Evolutionary conservation across 2,797 vertebrate species (phyloP).

Genomic region (Platyrinchus mystaceus): DNA sequence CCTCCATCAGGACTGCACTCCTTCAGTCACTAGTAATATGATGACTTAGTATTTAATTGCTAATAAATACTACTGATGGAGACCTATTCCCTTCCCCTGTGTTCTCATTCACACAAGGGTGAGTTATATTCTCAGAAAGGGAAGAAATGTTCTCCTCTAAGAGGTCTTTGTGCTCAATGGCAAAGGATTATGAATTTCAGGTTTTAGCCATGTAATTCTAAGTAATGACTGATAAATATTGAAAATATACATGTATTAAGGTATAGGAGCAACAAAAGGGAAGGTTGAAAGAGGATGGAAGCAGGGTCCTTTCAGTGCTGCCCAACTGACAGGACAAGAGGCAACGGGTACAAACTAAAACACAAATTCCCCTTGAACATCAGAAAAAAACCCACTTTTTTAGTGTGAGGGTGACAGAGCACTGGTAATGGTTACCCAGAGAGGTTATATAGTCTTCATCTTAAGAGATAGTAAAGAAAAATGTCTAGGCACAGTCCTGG

Average conservation of each 20-base stretch:
- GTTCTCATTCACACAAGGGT: not conserved
- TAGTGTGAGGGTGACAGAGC: not conserved
- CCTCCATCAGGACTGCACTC: not conserved
- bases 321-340: not conserved
- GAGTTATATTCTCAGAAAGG: not conserved
- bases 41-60: not conserved
- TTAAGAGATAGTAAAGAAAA: not conserved
- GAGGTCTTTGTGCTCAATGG: not conserved
- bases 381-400: not conserved
- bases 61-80: not conserved
- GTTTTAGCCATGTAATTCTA: not conserved
- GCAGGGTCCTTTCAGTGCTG: not conserved
- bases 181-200: not conserved
- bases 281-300: not conserved
- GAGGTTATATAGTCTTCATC: not conserved
- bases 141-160: not conserved
- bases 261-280: not conserved
- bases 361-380: not conserved
- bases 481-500: rapidly evolving
- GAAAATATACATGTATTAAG: not conserved
- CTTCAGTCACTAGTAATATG: not conserved
- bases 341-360: not conserved
- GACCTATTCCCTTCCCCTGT: not conserved
- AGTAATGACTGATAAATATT: not conserved
- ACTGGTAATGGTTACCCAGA: not conserved